Percentiles rank a stretch among this genome's conserved stretches.
These are phyloP conservation scores for Heliconius hermathena DNA, from an alignment of 1,140 invertebrate genomes.

Conservation along the genomic window DNA sequence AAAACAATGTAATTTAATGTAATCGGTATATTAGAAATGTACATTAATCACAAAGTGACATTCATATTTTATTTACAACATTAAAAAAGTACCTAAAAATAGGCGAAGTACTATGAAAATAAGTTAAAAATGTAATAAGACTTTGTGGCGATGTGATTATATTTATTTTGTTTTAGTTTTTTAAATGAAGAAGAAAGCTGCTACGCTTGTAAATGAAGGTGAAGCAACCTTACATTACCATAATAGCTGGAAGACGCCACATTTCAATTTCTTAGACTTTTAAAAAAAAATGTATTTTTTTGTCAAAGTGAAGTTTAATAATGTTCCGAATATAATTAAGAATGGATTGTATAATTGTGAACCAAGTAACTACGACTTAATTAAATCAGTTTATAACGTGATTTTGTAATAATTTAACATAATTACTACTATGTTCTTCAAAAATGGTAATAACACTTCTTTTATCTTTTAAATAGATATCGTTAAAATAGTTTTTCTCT, in stretches of 20 bases:
- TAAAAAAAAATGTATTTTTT: neutral
- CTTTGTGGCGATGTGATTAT: slow-evolving; percentile 71
- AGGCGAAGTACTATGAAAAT: slow-evolving; percentile 73
- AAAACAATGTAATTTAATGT: no score
- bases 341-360: neutral
- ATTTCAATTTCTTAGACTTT: neutral
- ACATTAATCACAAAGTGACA: no score
- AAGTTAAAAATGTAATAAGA: slow-evolving; percentile 76
- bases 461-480: no score
- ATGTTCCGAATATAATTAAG: neutral
- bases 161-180: slow-evolving; percentile 73
- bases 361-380: slow-evolving; percentile 4
- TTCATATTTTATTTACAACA: neutral
- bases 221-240: slow-evolving; percentile 71
- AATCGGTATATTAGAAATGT: no score
- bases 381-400: slow-evolving; percentile 16
- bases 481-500: no score
- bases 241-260: slow-evolving; percentile 68
- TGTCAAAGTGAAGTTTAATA: neutral
- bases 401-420: slow-evolving; percentile 29
- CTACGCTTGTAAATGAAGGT: slow-evolving; percentile 70
- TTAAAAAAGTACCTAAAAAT: slow-evolving; percentile 42
- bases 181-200: slow-evolving; percentile 61
- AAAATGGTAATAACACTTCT: slow-evolving; percentile 22
- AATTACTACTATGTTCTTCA: slow-evolving; percentile 33